Base-by-base conservation (phyloP, 53 echinoderm and acorn worm genomes). In the Astropecten irregularis region DNA sequence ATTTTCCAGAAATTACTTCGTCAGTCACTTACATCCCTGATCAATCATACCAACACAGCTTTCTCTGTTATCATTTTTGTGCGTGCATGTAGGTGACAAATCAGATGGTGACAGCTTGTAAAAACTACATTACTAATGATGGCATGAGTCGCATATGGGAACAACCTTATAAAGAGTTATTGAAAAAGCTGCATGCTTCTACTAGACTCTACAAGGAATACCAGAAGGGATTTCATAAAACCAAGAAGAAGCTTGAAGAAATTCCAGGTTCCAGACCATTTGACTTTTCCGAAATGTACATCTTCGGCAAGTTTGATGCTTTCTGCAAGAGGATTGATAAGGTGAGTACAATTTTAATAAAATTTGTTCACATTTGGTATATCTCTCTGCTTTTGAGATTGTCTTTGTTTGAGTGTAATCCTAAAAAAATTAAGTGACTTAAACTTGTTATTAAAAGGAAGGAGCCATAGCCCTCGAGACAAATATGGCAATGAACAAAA, bases 231-330 rank as follows among this genome's bases (percentile, higher is more conserved):
- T 94, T 96, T 68, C 97, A 96, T 29, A 92, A 90, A 69, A 89
- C 90, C 73, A 96, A 96, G 90, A 96, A 96, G 81, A 93, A 90
- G 92, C 91, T 96, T 83, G 97, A 94, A 55, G 89, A 90, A 52
- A 89, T 96, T 15, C 92, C 92, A 31, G 92, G 88, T 33, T 89
- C 92, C 62, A 89, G 94, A 73, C 90, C 93, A 8, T 96, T 96
- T 76, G 92, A 96, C 56, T 96, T 94, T 71, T 96, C 97, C 9
- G 97, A 96, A 74, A 96, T 96, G 97, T 96, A 96, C 92, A 96
- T 96, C 85, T 96, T 96, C 90, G 97, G 97, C 36, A 96, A 96
- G 85, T 96, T 96, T 94, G 97, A 96, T 83, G 97, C 97, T 33
- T 96, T 96, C 72, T 96, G 97, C 89, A 67, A 74, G 34, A 74